phyloP scores from a whole-genome alignment of 1,140 invertebrate genomes.

The Ladona fulva region DNA sequence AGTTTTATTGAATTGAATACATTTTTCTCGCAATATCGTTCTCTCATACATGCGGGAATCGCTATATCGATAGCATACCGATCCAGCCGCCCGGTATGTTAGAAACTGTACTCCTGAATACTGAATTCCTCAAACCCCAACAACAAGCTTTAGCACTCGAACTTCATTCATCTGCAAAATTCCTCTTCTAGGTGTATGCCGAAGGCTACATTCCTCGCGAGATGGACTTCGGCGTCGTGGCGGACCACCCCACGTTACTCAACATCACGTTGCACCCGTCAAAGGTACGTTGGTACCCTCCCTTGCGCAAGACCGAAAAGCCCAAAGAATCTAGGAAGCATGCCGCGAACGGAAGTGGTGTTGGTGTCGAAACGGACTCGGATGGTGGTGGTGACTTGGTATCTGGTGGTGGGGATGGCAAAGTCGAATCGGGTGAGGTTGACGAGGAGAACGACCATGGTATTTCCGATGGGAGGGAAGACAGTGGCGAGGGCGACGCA shows the following conservation, averaged over 20 bases:
- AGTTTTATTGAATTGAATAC: too few species aligned
- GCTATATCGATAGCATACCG: too few species aligned
- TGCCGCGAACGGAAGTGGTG: background rate
- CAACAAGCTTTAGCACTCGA: background rate
- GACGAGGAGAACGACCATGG: background rate
- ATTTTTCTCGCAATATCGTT: too few species aligned
- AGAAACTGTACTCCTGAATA: too few species aligned
- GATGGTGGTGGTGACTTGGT: background rate
- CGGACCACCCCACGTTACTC: conserved; percentile 70
- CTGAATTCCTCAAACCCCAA: too few species aligned
- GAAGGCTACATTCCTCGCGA: conserved; percentile 73
- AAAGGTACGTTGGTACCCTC: conserved; percentile 51
- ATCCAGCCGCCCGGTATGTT: too few species aligned
- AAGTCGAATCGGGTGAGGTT: background rate
- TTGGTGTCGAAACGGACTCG: background rate
- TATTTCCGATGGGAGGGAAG: conserved; percentile 11
- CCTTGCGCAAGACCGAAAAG: too few species aligned
- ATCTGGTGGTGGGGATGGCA: too few species aligned
- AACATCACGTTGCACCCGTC: conserved; percentile 71
- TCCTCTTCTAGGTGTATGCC: conserved; percentile 58
- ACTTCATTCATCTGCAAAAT: conserved; percentile 12
- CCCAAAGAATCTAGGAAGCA: background rate
- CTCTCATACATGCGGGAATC: too few species aligned
- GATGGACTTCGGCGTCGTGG: conserved; percentile 76
- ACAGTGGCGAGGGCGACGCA: conserved; percentile 11